Evolutionary conservation across 2,888 invertebrate species (phyloP), one percentile per base, ranked within the genome.

Genomic region (Octodonta nipae): DNA sequence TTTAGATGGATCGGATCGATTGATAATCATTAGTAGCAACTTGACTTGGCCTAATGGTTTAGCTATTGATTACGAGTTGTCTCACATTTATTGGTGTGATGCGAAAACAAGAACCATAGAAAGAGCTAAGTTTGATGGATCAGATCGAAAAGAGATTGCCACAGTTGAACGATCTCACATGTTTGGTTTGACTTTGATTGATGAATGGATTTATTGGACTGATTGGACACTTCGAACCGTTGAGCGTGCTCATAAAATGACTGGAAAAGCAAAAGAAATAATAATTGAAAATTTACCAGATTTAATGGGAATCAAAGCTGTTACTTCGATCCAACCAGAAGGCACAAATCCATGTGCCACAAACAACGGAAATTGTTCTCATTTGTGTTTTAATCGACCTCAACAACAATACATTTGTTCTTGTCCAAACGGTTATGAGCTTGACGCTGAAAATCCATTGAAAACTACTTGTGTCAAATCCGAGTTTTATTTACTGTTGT

Each of bases 31-130:
- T 5, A 70, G 64, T 20, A 70, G 69, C 3, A 77, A 83, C 46
- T 67, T 89, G 44, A 80, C 75, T 1, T 83, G 78, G 76, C 89
- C 89, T 1, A 88, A 86, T 53, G 89, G 89, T 2, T 61, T 91
- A 25, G 81, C 88, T 1, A 71, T 91, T 13, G 91, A 91, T 57
- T 71, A 75, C 40, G 66, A 68, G 2, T 67, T 70, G 22, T 71
- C 72, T 32, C 74, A 79, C 32, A 66, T 91, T 2, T 91, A 87
- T 55, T 91, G 91, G 83, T 78, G 83, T 0, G 89, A 91, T 55
- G 84, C 83, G 5, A 82, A 80, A 1, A 77, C 75, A 5, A 75
- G 78, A 49, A 76, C 75, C 2, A 78, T 91, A 36, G 87, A 88
- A 56, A 80, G 73, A 50, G 75, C 82, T 13, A 77, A 79, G 50